Conservation (phyloP, 1,140 invertebrate species). For the Trichogramma pretiosum region DNA sequence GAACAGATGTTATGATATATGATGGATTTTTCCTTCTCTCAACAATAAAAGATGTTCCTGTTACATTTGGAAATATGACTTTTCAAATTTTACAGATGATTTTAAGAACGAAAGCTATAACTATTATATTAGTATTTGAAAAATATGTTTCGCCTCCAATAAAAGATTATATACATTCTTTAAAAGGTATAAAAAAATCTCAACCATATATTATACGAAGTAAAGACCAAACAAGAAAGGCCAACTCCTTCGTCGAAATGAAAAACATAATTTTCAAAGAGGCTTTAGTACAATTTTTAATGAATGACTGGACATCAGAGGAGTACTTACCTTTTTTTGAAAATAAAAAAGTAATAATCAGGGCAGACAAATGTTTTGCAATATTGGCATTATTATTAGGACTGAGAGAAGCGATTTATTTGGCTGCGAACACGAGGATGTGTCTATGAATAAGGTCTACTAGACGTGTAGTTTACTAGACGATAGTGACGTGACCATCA, state of each 20-base stretch:
- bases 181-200: conserved; percentile 2
- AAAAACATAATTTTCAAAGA: conserved; percentile 31
- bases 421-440: conserved; percentile 27
- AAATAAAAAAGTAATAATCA: conserved; percentile 16
- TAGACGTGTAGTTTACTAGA: conserved; percentile 25
- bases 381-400: conserved; percentile 12
- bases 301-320: conserved; percentile 22
- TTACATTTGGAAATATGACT: conserved; percentile 12
- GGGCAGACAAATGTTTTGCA: conserved; percentile 17
- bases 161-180: conserved; percentile 20
- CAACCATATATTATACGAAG: conserved; percentile 24
- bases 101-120: neutral
- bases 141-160: conserved; percentile 14
- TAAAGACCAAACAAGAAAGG: conserved; percentile 20
- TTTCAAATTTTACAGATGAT: conserved; percentile 7
- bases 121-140: conserved; percentile 14
- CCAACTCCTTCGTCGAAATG: conserved; percentile 26
- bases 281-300: conserved; percentile 30
- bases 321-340: conserved; percentile 20
- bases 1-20: neutral
- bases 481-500: conserved; percentile 18
- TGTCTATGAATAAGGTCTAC: conserved; percentile 28
- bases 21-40: neutral
- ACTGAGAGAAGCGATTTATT: conserved; percentile 11
- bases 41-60: neutral